These are phyloP conservation scores for Eurois occulta DNA, from an alignment of 2,888 invertebrate species.

Conservation along the genomic window DNA sequence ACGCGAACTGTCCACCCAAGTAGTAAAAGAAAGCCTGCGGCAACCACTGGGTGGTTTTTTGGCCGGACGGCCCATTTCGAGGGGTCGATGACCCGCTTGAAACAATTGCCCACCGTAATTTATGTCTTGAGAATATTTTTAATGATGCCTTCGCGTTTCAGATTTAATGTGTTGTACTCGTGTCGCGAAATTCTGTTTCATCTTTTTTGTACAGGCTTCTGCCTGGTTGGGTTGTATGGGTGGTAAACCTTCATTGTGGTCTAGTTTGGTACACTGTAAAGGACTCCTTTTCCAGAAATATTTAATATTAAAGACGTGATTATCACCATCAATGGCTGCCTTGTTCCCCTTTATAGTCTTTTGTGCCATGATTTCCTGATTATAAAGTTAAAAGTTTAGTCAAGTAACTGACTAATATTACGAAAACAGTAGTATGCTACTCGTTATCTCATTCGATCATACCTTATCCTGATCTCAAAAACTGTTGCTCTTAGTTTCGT, in stretches of 20 bases:
- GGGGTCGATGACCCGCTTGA: slow-evolving; percentile 78
- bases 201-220: not conserved
- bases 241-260: not conserved
- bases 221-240: not conserved
- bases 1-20: slow-evolving; percentile 67
- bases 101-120: slow-evolving; percentile 78
- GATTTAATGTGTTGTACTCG: slow-evolving; percentile 50
- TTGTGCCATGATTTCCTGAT: not conserved
- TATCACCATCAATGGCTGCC: not conserved
- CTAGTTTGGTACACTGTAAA: not conserved
- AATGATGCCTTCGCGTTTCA: slow-evolving; percentile 57
- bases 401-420: not conserved
- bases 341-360: not conserved
- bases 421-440: not conserved
- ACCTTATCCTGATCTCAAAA: not conserved
- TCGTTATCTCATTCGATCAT: not conserved
- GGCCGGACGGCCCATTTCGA: slow-evolving; percentile 75
- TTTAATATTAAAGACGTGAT: not conserved
- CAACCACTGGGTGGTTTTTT: slow-evolving; percentile 77
- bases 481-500: not conserved
- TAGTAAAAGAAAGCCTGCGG: slow-evolving; percentile 71
- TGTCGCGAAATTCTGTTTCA: slow-evolving; percentile 46
- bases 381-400: not conserved
- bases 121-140: slow-evolving; percentile 70
- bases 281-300: not conserved